Conservation (phyloP, 1,140 invertebrate species). For the Micrasema longulum region DNA sequence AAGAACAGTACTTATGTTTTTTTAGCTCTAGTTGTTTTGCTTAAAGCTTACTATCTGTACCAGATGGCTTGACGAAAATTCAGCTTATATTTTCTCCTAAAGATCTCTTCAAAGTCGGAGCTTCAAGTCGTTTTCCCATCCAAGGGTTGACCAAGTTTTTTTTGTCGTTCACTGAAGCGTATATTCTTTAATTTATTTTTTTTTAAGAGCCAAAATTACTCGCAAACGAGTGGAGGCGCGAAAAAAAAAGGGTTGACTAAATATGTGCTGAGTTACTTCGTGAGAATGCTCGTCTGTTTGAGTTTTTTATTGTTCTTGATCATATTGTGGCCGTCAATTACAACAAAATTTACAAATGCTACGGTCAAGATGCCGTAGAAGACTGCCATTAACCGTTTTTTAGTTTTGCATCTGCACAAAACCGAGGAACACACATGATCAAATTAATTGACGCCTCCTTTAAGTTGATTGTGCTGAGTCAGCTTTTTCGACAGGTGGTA, state of each 20-base stretch:
- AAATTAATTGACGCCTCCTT: slow-evolving; percentile 6
- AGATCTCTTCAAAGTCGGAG: slow-evolving; percentile 15
- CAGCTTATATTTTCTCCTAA: slow-evolving; percentile 3
- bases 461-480: neutral
- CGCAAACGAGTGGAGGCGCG: too few species aligned
- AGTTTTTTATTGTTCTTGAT: slow-evolving; percentile 24
- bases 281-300: neutral
- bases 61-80: neutral
- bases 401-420: too few species aligned
- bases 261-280: slow-evolving; percentile 9
- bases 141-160: neutral
- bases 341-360: slow-evolving; percentile 12
- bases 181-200: too few species aligned
- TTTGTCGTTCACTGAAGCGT: too few species aligned
- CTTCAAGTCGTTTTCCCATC: slow-evolving; percentile 14
- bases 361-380: slow-evolving; percentile 8
- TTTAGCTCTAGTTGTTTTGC: neutral
- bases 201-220: too few species aligned
- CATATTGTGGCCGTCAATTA: slow-evolving; percentile 15
- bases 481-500: too few species aligned
- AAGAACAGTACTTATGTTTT: slow-evolving; percentile 3
- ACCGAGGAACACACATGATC: too few species aligned
- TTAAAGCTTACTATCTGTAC: neutral
- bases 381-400: too few species aligned
- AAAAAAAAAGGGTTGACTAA: too few species aligned